These are phyloP conservation scores for Nipponacmea schrenckii DNA, from an alignment of 2,888 invertebrate genomes.

Conservation along the genomic window DNA sequence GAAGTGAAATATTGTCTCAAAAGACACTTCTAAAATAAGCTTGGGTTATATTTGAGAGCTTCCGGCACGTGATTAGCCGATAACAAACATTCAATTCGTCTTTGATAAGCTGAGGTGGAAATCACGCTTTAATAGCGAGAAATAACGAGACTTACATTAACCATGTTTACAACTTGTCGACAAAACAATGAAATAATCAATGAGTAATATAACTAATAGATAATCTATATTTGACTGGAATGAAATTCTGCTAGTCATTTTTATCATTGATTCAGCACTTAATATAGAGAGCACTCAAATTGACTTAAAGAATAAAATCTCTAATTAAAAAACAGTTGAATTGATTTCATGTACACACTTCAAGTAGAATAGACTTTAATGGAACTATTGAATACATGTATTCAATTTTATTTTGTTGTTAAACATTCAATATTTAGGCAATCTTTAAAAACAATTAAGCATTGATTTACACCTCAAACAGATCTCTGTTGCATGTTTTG, in stretches of 20 bases:
- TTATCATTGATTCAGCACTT: not conserved
- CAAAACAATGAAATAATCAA: constrained; percentile 4
- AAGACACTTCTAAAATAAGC: constrained; percentile 6
- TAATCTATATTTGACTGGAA: not conserved
- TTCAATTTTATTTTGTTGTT: constrained; percentile 4
- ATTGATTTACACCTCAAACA: not conserved
- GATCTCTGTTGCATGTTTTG: no score
- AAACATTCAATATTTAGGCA: not conserved
- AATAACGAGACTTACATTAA: constrained; percentile 7
- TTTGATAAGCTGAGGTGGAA: constrained; percentile 4
- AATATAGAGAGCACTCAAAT: not conserved
- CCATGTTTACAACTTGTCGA: constrained; percentile 7
- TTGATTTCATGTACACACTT: not conserved
- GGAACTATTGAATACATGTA: constrained; percentile 1
- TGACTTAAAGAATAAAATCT: not conserved
- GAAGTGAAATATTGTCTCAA: constrained; percentile 1
- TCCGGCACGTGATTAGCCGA: constrained; percentile 2
- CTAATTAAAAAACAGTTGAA: not conserved
- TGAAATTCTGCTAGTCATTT: not conserved
- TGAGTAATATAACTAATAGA: not conserved
- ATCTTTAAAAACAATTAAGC: not conserved
- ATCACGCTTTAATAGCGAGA: constrained; percentile 9
- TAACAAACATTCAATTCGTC: constrained; percentile 9
- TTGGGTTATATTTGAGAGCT: not conserved
- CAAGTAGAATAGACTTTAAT: not conserved